phyloP scores from a whole-genome alignment of 2,888 invertebrate genomes.

The Drosophila subsilvestris region DNA sequence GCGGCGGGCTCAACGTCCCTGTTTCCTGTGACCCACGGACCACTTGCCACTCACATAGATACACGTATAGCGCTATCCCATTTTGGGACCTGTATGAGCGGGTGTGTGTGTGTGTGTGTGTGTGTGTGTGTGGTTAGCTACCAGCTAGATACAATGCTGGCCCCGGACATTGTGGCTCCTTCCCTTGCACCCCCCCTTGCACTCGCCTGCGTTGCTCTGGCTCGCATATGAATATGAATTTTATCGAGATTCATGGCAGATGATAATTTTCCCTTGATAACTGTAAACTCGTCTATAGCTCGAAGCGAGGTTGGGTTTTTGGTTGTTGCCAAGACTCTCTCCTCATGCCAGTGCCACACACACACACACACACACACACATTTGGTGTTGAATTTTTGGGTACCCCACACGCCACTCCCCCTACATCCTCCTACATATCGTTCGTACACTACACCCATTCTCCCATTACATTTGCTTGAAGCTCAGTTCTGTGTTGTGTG shows the following conservation, averaged over 20 bases:
- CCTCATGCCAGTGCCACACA: not conserved
- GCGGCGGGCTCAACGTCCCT: slow-evolving; percentile 32
- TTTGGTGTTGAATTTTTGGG: slow-evolving; percentile 75
- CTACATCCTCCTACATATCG: slow-evolving; percentile 9
- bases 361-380: slow-evolving; percentile 42
- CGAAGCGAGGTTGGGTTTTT: slow-evolving; percentile 78
- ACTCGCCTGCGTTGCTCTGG: not conserved
- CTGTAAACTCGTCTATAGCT: slow-evolving; percentile 83
- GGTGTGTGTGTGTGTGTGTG: slow-evolving; percentile 35
- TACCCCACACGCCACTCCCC: slow-evolving; percentile 3
- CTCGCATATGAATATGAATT: slow-evolving; percentile 79
- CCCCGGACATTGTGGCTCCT: slow-evolving; percentile 25
- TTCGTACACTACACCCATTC: not conserved
- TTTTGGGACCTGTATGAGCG: slow-evolving; percentile 68
- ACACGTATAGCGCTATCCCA: slow-evolving; percentile 53
- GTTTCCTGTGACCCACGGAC: slow-evolving; percentile 64
- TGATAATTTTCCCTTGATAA: slow-evolving; percentile 84
- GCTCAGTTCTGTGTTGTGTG: slow-evolving; percentile 67
- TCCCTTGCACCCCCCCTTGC: not conserved
- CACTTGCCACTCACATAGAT: slow-evolving; percentile 37
- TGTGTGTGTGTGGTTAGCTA: slow-evolving; percentile 65
- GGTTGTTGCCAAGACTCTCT: slow-evolving; percentile 13
- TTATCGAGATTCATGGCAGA: slow-evolving; percentile 81
- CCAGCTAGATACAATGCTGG: slow-evolving; percentile 71
- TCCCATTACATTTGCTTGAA: slow-evolving; percentile 6